These are phyloP conservation scores for Festucalex cinctus DNA, from an alignment of 2,113 vertebrate species.

Conservation along the genomic window DNA sequence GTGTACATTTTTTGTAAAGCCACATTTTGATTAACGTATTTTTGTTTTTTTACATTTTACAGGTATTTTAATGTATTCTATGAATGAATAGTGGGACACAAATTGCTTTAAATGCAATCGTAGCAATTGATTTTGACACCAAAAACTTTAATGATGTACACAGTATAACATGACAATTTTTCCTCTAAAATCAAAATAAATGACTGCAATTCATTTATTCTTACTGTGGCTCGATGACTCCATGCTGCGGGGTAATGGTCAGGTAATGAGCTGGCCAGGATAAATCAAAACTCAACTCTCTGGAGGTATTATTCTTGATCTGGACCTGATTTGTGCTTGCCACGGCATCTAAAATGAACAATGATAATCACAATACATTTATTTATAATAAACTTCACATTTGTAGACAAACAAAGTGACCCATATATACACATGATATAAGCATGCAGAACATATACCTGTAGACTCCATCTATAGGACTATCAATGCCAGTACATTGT, in stretches of 20 bases:
- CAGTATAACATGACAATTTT: background rate
- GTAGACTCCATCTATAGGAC: no score
- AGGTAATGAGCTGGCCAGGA: constrained; percentile 95
- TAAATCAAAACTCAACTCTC: constrained; percentile 82
- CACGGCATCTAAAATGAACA: constrained; percentile 69
- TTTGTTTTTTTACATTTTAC: background rate
- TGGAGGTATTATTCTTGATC: constrained; percentile 78
- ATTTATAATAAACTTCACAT: no score
- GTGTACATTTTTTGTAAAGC: background rate
- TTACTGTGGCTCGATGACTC: constrained; percentile 83
- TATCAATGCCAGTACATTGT: no score
- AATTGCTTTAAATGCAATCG: background rate
- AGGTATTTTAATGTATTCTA: background rate
- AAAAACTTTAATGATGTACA: no score
- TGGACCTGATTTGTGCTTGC: constrained; percentile 73
- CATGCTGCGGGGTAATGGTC: constrained; percentile 90
- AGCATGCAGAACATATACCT: background rate
- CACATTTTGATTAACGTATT: background rate
- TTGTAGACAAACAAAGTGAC: no score
- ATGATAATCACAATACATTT: background rate
- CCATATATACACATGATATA: background rate
- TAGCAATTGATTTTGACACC: background rate
- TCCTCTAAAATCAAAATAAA: background rate
- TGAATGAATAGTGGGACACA: background rate
- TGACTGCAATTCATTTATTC: constrained; percentile 27